phyloP scores from a whole-genome alignment of 1,140 invertebrate species.

The Drosophila orena region DNA sequence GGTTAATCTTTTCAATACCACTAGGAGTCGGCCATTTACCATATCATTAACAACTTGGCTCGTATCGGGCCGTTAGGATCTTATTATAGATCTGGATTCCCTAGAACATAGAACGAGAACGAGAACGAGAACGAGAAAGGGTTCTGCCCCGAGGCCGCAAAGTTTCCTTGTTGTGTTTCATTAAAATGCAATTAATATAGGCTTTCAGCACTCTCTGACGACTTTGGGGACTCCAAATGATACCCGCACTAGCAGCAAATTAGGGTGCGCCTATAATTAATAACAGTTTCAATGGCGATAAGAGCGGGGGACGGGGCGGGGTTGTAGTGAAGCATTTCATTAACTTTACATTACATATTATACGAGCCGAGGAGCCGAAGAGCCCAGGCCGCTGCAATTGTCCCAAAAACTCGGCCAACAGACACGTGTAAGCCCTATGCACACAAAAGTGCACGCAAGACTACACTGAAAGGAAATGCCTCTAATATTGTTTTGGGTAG shows the following conservation, averaged over 20 bases:
- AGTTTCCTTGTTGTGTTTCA: conserved; percentile 47
- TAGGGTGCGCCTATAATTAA: conserved; percentile 80
- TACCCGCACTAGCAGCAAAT: conserved; percentile 49
- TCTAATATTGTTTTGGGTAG: too few relatives aligned
- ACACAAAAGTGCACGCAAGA: conserved; percentile 50
- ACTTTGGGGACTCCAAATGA: conserved; percentile 57
- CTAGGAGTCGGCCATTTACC: conserved; percentile 33
- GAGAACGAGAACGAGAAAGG: conserved; percentile 8
- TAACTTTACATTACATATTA: conserved; percentile 74
- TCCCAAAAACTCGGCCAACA: conserved; percentile 38
- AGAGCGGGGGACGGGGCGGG: conserved; percentile 14
- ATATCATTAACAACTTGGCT: conserved; percentile 47
- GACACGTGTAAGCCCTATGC: conserved; percentile 55
- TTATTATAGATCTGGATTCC: conserved; percentile 23
- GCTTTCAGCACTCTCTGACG: conserved; percentile 73
- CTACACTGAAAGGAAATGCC: background rate
- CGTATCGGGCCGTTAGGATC: conserved; percentile 41
- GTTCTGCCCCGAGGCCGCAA: conserved; percentile 26
- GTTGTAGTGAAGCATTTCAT: conserved; percentile 57
- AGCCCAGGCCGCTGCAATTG: conserved; percentile 47
- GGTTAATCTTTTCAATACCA: conserved; percentile 27
- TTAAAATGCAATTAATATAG: conserved; percentile 82
- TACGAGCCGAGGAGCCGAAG: conserved; percentile 15
- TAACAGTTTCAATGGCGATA: conserved; percentile 64
- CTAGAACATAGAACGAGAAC: conserved; percentile 8